Evolutionary conservation across 2,888 invertebrate species (phyloP).

Genomic region (Melitaea athalia): DNA sequence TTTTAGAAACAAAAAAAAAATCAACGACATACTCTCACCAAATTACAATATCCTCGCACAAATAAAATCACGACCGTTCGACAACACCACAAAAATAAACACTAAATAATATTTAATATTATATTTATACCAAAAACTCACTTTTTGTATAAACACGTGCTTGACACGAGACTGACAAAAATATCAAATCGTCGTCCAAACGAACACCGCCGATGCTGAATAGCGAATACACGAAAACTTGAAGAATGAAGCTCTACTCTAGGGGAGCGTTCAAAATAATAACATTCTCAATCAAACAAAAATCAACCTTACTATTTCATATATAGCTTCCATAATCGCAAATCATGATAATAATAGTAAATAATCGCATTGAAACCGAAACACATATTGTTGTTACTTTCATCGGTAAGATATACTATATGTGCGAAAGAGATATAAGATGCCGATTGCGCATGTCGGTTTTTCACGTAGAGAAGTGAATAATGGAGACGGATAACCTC

Average conservation of each 20-base stretch:
- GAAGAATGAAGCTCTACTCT: constrained; percentile 55
- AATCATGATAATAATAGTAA: constrained; percentile 44
- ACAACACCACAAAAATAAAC: neutral
- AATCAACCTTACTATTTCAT: constrained; percentile 44
- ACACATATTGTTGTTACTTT: constrained; percentile 55
- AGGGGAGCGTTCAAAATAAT: constrained; percentile 58
- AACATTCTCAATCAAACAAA: constrained; percentile 46
- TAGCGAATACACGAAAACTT: constrained; percentile 51
- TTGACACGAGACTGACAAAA: constrained; percentile 28
- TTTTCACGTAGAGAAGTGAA: constrained; percentile 52
- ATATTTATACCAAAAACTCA: constrained; percentile 31
- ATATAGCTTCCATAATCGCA: constrained; percentile 28
- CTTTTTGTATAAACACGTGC: constrained; percentile 39
- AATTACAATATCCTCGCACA: neutral
- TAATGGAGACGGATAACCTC: constrained; percentile 27
- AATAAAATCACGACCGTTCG: neutral
- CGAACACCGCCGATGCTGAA: constrained; percentile 31
- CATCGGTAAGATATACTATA: constrained; percentile 43
- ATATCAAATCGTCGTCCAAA: constrained; percentile 11
- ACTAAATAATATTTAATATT: neutral
- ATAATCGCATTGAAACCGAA: constrained; percentile 56
- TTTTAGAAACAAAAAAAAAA: neutral
- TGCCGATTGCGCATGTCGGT: constrained; percentile 62
- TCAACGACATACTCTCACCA: neutral
- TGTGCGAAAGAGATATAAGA: constrained; percentile 51